phyloP scores from a whole-genome alignment of 1,140 invertebrate species.

The Listronotus bonariensis region DNA sequence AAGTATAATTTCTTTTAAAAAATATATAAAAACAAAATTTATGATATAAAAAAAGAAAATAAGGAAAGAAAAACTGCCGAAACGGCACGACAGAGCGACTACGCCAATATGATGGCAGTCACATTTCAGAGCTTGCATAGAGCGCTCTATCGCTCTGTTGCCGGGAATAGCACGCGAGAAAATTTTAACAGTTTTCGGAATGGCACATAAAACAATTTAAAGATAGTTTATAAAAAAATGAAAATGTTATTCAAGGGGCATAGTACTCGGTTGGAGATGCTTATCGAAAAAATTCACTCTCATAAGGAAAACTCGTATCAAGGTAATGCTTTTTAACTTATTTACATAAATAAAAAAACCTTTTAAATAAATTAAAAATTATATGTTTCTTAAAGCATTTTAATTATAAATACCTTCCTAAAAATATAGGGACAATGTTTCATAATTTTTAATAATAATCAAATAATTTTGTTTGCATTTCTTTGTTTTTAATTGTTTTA shows the following conservation, averaged over 20 bases:
- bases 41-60: conserved; percentile 9
- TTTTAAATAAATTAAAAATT: too few relatives aligned
- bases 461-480: conserved; percentile 2
- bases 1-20: too few relatives aligned
- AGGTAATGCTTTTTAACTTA: conserved; percentile 10
- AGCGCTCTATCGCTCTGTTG: conserved; percentile 3
- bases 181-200: too few relatives aligned
- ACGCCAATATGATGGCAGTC: conserved; percentile 19
- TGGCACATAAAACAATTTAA: too few relatives aligned
- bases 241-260: conserved; percentile 62
- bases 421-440: too few relatives aligned
- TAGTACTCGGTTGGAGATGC: conserved; percentile 75
- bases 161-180: conserved; percentile 14
- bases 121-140: conserved; percentile 19
- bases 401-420: too few relatives aligned
- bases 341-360: not conserved
- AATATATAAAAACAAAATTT: too few relatives aligned
- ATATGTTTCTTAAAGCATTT: too few relatives aligned
- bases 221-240: conserved; percentile 12
- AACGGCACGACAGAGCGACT: not conserved
- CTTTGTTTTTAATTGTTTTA: conserved; percentile 3
- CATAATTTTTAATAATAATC: not conserved
- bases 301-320: conserved; percentile 64
- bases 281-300: conserved; percentile 83
- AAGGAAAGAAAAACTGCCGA: conserved; percentile 4